Conservation (phyloP, 2,113 vertebrate genomes). For the Ammodramus savannarum region DNA sequence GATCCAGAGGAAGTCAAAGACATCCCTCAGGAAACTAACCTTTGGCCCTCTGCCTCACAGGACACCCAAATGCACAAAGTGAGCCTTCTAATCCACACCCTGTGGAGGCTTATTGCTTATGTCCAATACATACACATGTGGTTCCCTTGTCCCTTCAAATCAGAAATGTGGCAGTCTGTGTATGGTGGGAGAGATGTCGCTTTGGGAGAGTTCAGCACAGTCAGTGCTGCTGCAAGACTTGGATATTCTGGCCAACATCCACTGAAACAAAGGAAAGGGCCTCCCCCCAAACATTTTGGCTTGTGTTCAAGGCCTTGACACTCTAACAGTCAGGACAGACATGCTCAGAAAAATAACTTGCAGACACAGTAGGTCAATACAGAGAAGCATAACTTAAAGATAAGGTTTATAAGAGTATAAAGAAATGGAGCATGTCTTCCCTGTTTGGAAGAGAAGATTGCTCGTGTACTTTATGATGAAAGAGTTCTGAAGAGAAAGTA, state of each 20-base stretch:
- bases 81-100: neutral
- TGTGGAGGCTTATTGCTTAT: neutral
- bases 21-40: neutral
- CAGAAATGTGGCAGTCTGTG: neutral
- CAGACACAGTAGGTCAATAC: neutral
- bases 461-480: neutral
- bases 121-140: neutral
- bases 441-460: neutral
- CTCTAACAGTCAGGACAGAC: neutral
- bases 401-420: neutral
- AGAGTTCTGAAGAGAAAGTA: neutral
- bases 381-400: constrained; percentile 6
- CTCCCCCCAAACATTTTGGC: neutral
- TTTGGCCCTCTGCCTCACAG: neutral
- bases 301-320: constrained; percentile 15
- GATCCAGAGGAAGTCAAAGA: neutral
- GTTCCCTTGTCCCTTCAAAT: neutral
- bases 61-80: neutral
- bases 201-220: neutral
- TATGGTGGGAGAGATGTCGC: neutral
- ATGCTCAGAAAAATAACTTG: constrained; percentile 38
- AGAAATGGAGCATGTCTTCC: neutral
- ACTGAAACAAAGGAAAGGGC: constrained; percentile 32
- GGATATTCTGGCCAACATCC: neutral
- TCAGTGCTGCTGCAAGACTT: neutral